These are phyloP conservation scores for Conomelus anceps DNA, from an alignment of 2,888 invertebrate genomes.

Conservation along the genomic window DNA sequence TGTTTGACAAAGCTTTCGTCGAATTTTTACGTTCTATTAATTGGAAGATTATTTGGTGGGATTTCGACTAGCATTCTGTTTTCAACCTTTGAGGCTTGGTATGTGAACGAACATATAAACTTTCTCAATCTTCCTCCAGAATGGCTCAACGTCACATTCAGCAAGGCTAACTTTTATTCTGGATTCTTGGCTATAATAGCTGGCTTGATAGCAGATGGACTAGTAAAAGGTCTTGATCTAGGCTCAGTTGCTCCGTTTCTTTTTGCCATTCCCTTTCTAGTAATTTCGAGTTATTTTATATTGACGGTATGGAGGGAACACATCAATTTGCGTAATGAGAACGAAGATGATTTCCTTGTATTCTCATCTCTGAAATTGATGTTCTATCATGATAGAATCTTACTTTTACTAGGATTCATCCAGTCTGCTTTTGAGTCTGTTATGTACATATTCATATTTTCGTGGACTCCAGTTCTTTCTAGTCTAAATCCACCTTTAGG, in stretches of 20 bases:
- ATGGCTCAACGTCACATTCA: conserved; percentile 51
- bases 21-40: conserved; percentile 40
- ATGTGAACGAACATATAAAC: conserved; percentile 51
- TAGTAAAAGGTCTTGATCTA: conserved; percentile 45
- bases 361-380: conserved; percentile 32
- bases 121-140: conserved; percentile 49
- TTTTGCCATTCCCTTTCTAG: conserved; percentile 50
- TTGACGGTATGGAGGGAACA: conserved; percentile 51
- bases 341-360: conserved; percentile 20
- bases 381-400: conserved; percentile 32
- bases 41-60: conserved; percentile 51
- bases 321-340: conserved; percentile 24
- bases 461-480: conserved; percentile 54
- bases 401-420: conserved; percentile 38
- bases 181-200: conserved; percentile 51
- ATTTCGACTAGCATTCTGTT: conserved; percentile 53
- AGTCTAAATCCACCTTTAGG: conserved; percentile 46
- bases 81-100: conserved; percentile 54
- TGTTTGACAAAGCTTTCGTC: conserved; percentile 33
- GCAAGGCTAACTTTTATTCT: conserved; percentile 51
- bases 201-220: conserved; percentile 48
- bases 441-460: conserved; percentile 53
- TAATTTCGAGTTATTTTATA: conserved; percentile 47
- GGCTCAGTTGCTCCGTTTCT: conserved; percentile 54
- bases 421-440: conserved; percentile 44